Conservation (phyloP, 2,797 vertebrate species). For the Apogon talboti region DNA sequence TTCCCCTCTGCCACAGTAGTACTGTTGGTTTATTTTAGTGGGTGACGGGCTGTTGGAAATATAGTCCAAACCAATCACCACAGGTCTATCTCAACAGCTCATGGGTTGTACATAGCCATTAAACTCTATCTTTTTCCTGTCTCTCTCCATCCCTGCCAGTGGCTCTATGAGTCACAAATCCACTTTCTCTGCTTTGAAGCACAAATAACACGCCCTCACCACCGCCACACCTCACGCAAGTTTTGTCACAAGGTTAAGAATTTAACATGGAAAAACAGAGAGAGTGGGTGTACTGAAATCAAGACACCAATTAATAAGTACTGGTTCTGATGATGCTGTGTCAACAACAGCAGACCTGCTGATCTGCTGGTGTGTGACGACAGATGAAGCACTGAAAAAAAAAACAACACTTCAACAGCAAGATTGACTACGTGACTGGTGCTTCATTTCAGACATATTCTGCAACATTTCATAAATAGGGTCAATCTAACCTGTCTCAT, state of each 20-base stretch:
- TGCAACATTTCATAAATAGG: constrained; percentile 1
- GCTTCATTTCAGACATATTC: constrained; percentile 24
- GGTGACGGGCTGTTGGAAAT: constrained; percentile 58
- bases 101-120: constrained; percentile 47
- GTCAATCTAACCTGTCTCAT: too few species aligned
- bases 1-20: constrained; percentile 36
- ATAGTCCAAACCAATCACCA: constrained; percentile 62
- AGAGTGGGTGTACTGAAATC: constrained; percentile 34
- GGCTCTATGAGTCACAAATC: constrained; percentile 32
- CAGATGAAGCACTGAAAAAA: constrained; percentile 44
- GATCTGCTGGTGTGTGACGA: constrained; percentile 43
- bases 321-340: constrained; percentile 26
- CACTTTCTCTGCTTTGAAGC: constrained; percentile 9
- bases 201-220: constrained; percentile 7
- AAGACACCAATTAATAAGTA: constrained; percentile 46
- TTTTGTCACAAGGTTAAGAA: constrained; percentile 7
- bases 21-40: constrained; percentile 65
- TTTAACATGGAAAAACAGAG: constrained; percentile 36
- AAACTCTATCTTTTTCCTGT: constrained; percentile 42
- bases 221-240: neutral
- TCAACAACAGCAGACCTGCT: constrained; percentile 21
- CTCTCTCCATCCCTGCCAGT: constrained; percentile 43
- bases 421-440: constrained; percentile 24
- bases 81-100: constrained; percentile 53
- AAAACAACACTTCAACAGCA: neutral